Base-by-base conservation (phyloP, 2,888 invertebrate genomes). In the Drosophila fungiperda region DNA sequence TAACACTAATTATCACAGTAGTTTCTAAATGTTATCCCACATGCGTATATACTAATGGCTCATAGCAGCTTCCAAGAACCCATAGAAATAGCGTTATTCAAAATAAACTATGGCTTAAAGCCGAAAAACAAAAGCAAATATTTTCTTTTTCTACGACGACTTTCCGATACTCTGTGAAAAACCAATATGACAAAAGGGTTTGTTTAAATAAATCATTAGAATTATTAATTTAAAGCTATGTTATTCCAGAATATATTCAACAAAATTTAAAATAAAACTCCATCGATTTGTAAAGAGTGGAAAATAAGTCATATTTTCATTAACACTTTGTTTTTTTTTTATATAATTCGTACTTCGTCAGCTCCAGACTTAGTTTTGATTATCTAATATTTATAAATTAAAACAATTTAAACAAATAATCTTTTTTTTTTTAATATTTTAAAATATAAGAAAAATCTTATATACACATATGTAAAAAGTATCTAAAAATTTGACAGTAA, bases 51-150 rank as follows among this genome's bases (percentile, higher is more conserved):
- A 57, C 15, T 17, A 20, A 61, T 5, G 60, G 81, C 72, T 67
- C 48, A 20, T 20, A 35, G 54, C 32, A 64, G 66, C 68, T 73
- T 57, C 68, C 76, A 67, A 72, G 54, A 54, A 73, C 35, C 80
- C 53, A 79, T 53, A 33, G 42, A 63, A 58, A 40, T 55, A 83
- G 73, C 66, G 45, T 83, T 83, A 87, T 78, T 72, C 76, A 64
- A 61, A 88, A 88, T 83, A 78, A 73, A 70, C 20, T n/a, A 60
- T 45, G 86, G 81, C 86, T 83, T 57, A 26, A 83, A 86, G 89
- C 70, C 78, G 42, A 55, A n/a, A 45, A 33, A 73, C 23, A 26
- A 64, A 62, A 33, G 8, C 9, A 1, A 23, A 15, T 15, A 15
- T 23, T 45, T 23, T 45, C 42, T 23, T 15, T 26, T 29, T 29